Evolutionary conservation across 2,797 vertebrate genomes (phyloP), one percentile per base, ranked within the genome.

Genomic region (Dipus sagitta): DNA sequence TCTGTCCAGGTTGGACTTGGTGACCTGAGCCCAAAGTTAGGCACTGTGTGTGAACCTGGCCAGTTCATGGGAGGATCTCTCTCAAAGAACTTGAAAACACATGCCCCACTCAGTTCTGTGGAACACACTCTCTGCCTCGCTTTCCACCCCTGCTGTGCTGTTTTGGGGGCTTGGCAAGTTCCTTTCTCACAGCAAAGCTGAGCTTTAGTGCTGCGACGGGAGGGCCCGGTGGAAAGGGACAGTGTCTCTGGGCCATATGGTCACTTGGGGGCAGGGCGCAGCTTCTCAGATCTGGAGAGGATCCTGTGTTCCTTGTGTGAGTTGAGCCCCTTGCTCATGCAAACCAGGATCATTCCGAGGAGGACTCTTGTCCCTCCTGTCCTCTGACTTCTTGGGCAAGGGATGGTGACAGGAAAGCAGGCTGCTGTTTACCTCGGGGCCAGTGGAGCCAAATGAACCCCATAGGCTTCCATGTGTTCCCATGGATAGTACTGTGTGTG

Each of bases 111-210:
- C 17, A 20, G 23, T 68, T 67, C 32, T 32, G 28, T 42, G 32
- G 32, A 58, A n/a, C n/a, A 60, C 26, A 52, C 1, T 6, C 74
- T 86, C 18, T 64, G 67, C 75, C 76, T 91, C 64, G 75, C 23
- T 80, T 88, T 90, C 79, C 85, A 14, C 79, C 79, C 87, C 70
- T 91, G 54, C n/a, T 30, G 32, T 17, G 65, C 52, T 93, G 6
- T 82, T 78, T 76, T 74, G 90, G 79, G 81, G 77, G 74, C 58
- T 74, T 78, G 84, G 88, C 94, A 78, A 58, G 34, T 0, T 6
- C 47, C 34, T 82, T 78, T 93, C 70, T 58, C 70, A 21, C 38
- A 6, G 15, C 72, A 91, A 92, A 74, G 13, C 71, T 78, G 47
- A 76, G 52, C 18, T 80, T 81, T n/a, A 60, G 42, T 2, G 14